Evolutionary conservation across 2,888 invertebrate species (phyloP), one percentile per base, ranked within the genome.

Genomic region (Acanthopleura granulata): DNA sequence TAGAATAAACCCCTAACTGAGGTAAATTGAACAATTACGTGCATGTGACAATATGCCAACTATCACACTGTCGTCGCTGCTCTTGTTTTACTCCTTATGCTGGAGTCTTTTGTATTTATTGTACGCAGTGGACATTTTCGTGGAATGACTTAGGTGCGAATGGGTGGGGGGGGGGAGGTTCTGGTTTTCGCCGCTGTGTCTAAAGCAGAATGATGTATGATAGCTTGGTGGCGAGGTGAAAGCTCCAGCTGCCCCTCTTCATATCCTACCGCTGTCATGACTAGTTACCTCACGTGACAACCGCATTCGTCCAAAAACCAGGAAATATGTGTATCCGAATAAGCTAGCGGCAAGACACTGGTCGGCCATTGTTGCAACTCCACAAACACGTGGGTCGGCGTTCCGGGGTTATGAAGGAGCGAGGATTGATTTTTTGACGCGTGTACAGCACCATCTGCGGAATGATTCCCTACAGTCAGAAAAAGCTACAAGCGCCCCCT

Each of bases 381-480:
- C 51, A 51, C 18, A 51, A 18, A 12, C 57, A n/a, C 57, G 3
- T 51, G 51, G 51, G 22, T 12, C 22, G 57, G 40, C 40, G 40
- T 40, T 40, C 4, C 9, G 40, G n/a, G 40, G 40, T 40, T 6
- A 40, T 40, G 40, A 40, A 40, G 40, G 22, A 57, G 57, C 22
- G 57, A 4, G 6, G 6, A 57, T 57, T 57, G 57, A 57, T 57
- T 57, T 57, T 57, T 3, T 22, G 57, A 22, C 57, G 57, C 22
- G 3, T 22, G 1, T 57, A 57, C 22, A 40, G 6, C 57, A 57
- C 57, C 57, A 57, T 57, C 57, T 57, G 57, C 22, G 57, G 22
- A 57, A n/a, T 22, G 57, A 57, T 22, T 57, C 57, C 57, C 57
- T 57, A 57, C 18, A 57, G 57, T n/a, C n/a, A 22, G 57, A 57